Evolutionary conservation across 2,888 invertebrate species (phyloP), one percentile per base, ranked within the genome.

Genomic region (Oxycera nigricornis): DNA sequence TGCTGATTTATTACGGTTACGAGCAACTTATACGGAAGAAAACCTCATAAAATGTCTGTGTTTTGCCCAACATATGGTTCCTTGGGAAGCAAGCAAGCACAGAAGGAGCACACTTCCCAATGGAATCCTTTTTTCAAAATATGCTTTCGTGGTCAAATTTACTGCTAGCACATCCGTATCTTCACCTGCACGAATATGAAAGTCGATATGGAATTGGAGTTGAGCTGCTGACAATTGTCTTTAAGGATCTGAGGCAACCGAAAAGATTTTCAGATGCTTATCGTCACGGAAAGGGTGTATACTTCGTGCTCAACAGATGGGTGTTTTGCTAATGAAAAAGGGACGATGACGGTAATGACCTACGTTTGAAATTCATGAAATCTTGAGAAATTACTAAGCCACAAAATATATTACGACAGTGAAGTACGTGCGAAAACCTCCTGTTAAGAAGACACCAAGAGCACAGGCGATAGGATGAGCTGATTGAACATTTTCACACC

Each of bases 281-380:
- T 57, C 28, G 46, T 28, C 50, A 50, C 2, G 14, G 59, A 59
- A 28, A 6, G 59, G 22, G 59, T 2, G n/a, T 59, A 28, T 9
- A 39, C 2, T n/a, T n/a, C 39, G 24, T 55, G 41, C 41, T 72
- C 72, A 72, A 72, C 72, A 72, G 72, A 55, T 72, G 72, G 41
- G 72, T 55, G 41, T 72, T 39, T 3, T 46, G 72, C 41, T 72
- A 59, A 72, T 72, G 72, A 72, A 72, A 72, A 72, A 59, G 72
- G 59, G 57, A 72, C 72, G 72, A 26, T 39, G 39, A 72, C 72
- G 72, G 39, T 39, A 57, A 72, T 59, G 59, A 72, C 72, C 72
- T 72, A 26, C 59, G 59, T 72, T 72, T 59, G 59, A 72, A 72
- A 72, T 72, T 72, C 72, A 72, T 72, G 72, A 72, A 59, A 57